Percentiles rank a stretch among this genome's conserved stretches.
Conservation (phyloP, 2,888 invertebrate species). For the Lapara coniferarum region DNA sequence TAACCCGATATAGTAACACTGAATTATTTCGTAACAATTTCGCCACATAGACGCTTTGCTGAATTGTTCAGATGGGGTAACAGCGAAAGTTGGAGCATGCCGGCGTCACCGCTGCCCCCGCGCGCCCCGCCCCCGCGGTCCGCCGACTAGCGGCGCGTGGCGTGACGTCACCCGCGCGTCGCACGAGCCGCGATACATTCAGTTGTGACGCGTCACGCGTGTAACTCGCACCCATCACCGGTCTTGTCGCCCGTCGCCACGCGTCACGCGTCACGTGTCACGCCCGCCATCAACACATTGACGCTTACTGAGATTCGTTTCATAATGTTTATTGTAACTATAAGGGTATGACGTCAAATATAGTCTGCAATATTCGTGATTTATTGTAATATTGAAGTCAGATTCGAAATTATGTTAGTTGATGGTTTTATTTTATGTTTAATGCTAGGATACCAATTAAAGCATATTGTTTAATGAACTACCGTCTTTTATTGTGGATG, state of each 20-base stretch:
- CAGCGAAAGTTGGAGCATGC: constrained; percentile 79
- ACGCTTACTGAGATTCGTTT: constrained; percentile 23
- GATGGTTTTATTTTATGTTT: constrained; percentile 20
- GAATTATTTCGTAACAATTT: not conserved
- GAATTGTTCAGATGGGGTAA: constrained; percentile 64
- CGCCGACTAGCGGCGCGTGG: constrained; percentile 60
- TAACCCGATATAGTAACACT: too few relatives aligned
- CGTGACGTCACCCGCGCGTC: constrained; percentile 1
- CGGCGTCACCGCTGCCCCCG: constrained; percentile 78
- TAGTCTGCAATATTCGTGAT: constrained; percentile 4
- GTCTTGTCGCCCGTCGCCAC: not conserved
- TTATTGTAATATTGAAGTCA: constrained; percentile 15
- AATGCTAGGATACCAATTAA: constrained; percentile 24
- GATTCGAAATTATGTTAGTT: constrained; percentile 6
- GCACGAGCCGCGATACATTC: not conserved
- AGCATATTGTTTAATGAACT: constrained; percentile 8
- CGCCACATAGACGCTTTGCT: not conserved
- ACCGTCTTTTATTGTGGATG: not conserved
- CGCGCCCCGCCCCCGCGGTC: constrained; percentile 77
- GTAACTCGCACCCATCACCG: not conserved
- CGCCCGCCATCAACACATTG: constrained; percentile 22
- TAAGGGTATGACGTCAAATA: constrained; percentile 18
- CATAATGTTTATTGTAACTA: constrained; percentile 17
- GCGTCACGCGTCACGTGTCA: not conserved
- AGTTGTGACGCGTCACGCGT: not conserved